Base-by-base conservation (phyloP, 2,113 vertebrate species). In the Caracal caracal region DNA sequence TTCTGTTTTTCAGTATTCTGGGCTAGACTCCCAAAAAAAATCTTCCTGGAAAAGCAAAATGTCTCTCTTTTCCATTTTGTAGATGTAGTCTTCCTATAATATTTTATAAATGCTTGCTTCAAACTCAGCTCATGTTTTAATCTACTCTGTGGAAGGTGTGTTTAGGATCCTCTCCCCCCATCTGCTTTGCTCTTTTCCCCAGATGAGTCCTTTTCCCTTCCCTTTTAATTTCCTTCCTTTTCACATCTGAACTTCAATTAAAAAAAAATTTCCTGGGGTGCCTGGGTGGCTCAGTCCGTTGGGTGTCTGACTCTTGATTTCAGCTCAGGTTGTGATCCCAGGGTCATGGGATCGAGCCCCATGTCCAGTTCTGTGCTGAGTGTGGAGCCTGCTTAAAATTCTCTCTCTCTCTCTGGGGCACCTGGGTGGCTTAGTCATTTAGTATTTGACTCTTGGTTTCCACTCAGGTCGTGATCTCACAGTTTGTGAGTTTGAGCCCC, bases 31-130 rank as follows among this genome's bases (percentile, higher is more conserved):
- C 35, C 82, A 5, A 78, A 80, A 85, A 49, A 92, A 80, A 66
- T 76, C 81, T 93, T 94, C 43, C 59, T 85, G n/a, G 76, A 73
- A 90, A 80, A 95, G 71, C 53, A 96, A 89, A 91, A 89, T 96
- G 40, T 88, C 40, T 91, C 47, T 76, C 35, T 85, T 86, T 56
- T 68, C 63, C 61, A 96, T 79, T 95, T 86, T 92, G 93, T 65
- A 90, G 56, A 70, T 37, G n/a, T 37, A 93, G 63, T n/a, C 19
- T 71, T 88, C 10, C 80, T 90, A 51, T 71, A 65, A 61, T 80
- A 92, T 59, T 96, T 97, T 95, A 91, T 16, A 66, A 86, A 82
- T 10, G 94, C 56, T 80, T 83, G 43, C 51, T 93, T 88, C 81
- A 66, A 88, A 61, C 53, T 86, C 82, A 94, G 86, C 65, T 78